These are phyloP conservation scores for Tortrix viridana DNA, from an alignment of 2,888 invertebrate genomes.

Conservation along the genomic window DNA sequence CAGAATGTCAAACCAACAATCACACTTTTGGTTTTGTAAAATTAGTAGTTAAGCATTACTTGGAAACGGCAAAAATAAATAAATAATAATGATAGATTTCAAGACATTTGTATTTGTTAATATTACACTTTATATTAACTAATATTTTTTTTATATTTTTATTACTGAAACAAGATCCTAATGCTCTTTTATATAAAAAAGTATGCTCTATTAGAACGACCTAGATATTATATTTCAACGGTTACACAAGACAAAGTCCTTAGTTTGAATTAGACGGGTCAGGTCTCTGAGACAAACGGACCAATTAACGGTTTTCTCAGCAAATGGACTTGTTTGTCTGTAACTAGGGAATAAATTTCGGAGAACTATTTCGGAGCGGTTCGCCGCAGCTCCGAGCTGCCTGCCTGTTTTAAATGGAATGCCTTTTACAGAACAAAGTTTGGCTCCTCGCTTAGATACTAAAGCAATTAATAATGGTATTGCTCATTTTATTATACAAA, in stretches of 20 bases:
- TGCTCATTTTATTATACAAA: too few species aligned
- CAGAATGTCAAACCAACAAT: too few species aligned
- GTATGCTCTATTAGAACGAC: constrained; percentile 4
- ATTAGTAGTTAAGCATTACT: too few species aligned
- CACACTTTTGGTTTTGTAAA: too few species aligned
- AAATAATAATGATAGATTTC: too few species aligned
- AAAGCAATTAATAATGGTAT: constrained; percentile 1
- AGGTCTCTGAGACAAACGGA: constrained; percentile 28
- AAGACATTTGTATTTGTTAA: too few species aligned
- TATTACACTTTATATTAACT: too few species aligned
- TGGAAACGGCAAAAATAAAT: too few species aligned
- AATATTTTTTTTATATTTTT: too few species aligned
- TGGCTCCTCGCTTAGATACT: constrained; percentile 12
- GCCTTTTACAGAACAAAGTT: background rate
- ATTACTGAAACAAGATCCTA: too few species aligned
- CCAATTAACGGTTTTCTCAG: constrained; percentile 35
- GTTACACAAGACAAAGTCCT: constrained; percentile 26
- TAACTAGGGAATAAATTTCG: constrained; percentile 28
- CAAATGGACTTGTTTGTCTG: constrained; percentile 35
- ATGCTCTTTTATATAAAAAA: too few species aligned
- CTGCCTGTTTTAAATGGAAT: constrained; percentile 11
- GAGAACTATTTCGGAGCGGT: constrained; percentile 25
- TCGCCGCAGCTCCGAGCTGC: constrained; percentile 6
- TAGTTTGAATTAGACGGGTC: constrained; percentile 29
- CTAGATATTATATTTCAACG: constrained; percentile 11